Percentiles rank a stretch among this genome's conserved stretches.
Evolutionary conservation across 2,113 vertebrate species (phyloP).

Genomic region (Cryptotis parvus): DNA sequence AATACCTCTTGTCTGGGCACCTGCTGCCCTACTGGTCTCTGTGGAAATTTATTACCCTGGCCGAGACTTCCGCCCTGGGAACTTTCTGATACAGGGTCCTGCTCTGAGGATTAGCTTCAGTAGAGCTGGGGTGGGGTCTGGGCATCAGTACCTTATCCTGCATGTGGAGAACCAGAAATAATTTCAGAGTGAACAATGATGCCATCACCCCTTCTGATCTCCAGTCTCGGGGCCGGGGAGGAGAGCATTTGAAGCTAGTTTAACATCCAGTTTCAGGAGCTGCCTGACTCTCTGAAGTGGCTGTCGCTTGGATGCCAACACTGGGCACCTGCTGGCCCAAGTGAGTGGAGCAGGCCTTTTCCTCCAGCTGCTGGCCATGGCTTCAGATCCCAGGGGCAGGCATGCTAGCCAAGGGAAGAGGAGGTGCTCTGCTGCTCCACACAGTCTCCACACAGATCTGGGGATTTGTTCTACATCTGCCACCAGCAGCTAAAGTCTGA

Average conservation of each 20-base stretch:
- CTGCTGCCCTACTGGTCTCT: neutral
- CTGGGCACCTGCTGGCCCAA: neutral
- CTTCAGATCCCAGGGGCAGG: neutral
- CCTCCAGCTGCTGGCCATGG: neutral
- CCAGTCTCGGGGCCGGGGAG: no score
- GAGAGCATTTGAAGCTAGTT: neutral
- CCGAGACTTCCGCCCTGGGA: neutral
- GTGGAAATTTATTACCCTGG: neutral
- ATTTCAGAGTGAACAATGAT: no score
- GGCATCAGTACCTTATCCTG: neutral
- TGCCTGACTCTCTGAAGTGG: neutral
- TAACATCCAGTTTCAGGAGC: neutral
- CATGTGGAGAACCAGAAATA: neutral
- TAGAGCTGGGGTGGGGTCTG: neutral
- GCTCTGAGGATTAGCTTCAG: neutral
- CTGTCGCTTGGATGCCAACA: neutral
- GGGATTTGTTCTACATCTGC: neutral
- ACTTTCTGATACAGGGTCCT: neutral
- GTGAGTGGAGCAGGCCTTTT: neutral
- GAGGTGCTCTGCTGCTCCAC: neutral
- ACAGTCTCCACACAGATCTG: neutral
- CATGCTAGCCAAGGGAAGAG: fast-evolving
- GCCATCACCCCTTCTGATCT: no score
- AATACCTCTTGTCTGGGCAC: neutral
- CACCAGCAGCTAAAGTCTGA: neutral